These are phyloP conservation scores for Pseudococcus jackbeardsleyi DNA, from an alignment of 2,888 invertebrate genomes.

Conservation along the genomic window DNA sequence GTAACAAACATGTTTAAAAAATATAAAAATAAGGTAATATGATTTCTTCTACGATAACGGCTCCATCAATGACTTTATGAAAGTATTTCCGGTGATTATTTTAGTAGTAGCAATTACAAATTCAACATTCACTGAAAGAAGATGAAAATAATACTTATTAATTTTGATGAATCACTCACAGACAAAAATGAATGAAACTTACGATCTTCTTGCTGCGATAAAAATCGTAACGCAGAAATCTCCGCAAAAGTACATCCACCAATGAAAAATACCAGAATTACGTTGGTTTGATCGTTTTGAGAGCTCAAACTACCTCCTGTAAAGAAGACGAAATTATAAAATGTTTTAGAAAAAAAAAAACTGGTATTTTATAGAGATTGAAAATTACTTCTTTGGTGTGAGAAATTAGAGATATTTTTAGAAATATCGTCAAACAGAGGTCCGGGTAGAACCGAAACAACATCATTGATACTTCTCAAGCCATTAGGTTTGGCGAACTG, in stretches of 20 bases:
- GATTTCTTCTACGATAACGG: slow-evolving; percentile 7
- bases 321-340: slow-evolving; percentile 60
- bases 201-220: slow-evolving; percentile 74
- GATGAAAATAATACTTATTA: too few species aligned
- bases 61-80: slow-evolving; percentile 83
- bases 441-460: slow-evolving; percentile 86
- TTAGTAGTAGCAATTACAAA: slow-evolving; percentile 93
- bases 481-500: slow-evolving; percentile 82
- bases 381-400: slow-evolving; percentile 62
- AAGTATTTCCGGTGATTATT: slow-evolving; percentile 89
- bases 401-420: slow-evolving; percentile 21
- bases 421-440: slow-evolving; percentile 73
- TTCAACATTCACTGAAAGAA: slow-evolving; percentile 82
- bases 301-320: slow-evolving; percentile 75
- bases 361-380: neutral
- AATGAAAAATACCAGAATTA: slow-evolving; percentile 93
- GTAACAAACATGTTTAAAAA: neutral
- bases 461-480: slow-evolving; percentile 86
- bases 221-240: slow-evolving; percentile 75
- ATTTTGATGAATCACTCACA: neutral
- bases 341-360: too few species aligned
- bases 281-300: slow-evolving; percentile 75
- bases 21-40: neutral
- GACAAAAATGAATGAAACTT: slow-evolving; percentile 67
- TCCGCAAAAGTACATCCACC: slow-evolving; percentile 98